Base-by-base conservation (phyloP, 2,113 vertebrate genomes). In the Varanus salvator region DNA sequence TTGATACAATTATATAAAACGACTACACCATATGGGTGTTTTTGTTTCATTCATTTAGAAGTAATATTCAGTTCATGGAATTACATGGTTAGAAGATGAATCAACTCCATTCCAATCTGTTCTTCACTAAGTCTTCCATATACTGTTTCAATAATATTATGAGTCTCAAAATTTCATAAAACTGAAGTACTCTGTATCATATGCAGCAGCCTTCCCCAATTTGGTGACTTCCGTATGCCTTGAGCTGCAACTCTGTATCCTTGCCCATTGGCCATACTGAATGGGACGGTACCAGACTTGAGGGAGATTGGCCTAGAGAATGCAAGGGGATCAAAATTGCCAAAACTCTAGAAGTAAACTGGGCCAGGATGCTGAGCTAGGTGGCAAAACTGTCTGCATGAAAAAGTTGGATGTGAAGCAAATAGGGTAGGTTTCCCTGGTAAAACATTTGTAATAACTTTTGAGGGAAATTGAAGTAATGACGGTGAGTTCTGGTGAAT, bases 251-350 rank as follows among this genome's bases (percentile, higher is more conserved):
- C 19, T 64, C 60, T 19, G 38, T 19, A 64, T 64, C 17, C 60
- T 19, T 64, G 60, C 17, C 60, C 19, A 64, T 64, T 64, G 60
- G 60, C 57, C 57, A 17, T 60, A 5, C 60, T 64, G 60, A 60
- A 12, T 12, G 3, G 60, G 60, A 64, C 15, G 60, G 19, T 4
- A 64, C 60, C 60, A 64, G 17, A 19, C n/a, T 64, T 64, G 60
- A 64, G 17, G 60, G 21, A 64, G 60, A 4, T 19, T 64, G 60
- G 19, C 17, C 4, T 64, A 19, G 0, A 1, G 80, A 90, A 69
- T 90, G 82, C 52, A 60, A 77, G 90, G 86, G 84, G 29, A 90
- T 83, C 90, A 86, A 91, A 75, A 83, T 80, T 93, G 78, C 90
- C 92, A 57, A 88, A 77, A 54, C 44, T 89, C 88, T 74, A 89